Base-by-base conservation (phyloP, 2,888 invertebrate genomes). In the Cabera pusaria region DNA sequence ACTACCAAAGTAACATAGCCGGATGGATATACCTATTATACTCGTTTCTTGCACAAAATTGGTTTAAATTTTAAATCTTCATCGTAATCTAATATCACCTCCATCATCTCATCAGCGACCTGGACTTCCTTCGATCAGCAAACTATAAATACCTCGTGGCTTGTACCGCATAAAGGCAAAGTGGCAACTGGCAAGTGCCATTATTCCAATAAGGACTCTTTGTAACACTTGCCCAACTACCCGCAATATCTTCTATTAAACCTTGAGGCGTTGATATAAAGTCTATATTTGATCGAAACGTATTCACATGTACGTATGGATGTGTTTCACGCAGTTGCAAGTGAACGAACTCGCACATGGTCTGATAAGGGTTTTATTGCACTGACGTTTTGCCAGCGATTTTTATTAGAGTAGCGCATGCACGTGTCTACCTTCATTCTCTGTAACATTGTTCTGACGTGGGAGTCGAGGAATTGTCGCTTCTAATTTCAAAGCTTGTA, bases 331-430 rank as follows among this genome's bases (percentile, higher is more conserved):
- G 28, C 16, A 23, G 8, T 23, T 6, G 21, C 22, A 23, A 35
- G 42, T 61, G 57, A 64, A 64, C 47, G 63, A 61, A 59, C 63
- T 47, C 43, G 47, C 51, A 52, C 49, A 18, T 39, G 52, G 42
- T 44, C 28, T 56, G 64, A 62, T 62, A 62, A 60, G 53, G 14
- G 48, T 59, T 55, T 37, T 56, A 58, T 56, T 56, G 56, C 51
- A 53, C 11, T 32, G 26, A 36, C 35, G 34, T 40, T 43, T 29
- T 23, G 31, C 28, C 14, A 16, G 23, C 39, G 33, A 40, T 33
- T n/a, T 11, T 12, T 25, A 16, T 9, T 11, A 14, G 6, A 17
- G 18, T 17, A 12, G 14, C 14, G 14, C 21, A 26, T 16, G 9
- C 26, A 10, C 36, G n/a, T n/a, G n/a, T n/a, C n/a, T n/a, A n/a